A percentile compares a stretch with the other conserved stretches of the same genome.
These are phyloP conservation scores for Drosophila glabriapex DNA, from an alignment of 2,888 invertebrate genomes.

Conservation along the genomic window DNA sequence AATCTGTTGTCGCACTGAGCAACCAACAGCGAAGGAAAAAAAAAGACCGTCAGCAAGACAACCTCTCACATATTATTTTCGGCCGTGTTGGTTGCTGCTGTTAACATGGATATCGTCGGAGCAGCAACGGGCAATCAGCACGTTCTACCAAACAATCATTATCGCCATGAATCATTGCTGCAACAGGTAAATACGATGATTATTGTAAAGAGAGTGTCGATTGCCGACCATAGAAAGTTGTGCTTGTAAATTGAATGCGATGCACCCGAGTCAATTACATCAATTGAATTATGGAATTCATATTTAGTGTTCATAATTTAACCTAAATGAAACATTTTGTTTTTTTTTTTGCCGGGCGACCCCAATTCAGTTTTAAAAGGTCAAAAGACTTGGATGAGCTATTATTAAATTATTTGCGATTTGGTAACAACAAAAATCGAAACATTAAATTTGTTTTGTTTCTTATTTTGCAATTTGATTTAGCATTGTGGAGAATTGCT, in stretches of 20 bases:
- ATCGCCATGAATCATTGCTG: conserved; percentile 83
- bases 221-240: conserved; percentile 23
- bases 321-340: background rate
- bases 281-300: background rate
- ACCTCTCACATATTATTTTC: conserved; percentile 37
- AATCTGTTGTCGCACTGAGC: conserved; percentile 44
- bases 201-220: conserved; percentile 42
- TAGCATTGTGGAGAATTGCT: background rate
- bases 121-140: conserved; percentile 82
- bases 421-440: background rate
- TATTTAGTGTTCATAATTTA: background rate
- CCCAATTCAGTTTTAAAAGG: background rate
- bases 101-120: conserved; percentile 84
- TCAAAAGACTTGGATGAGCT: conserved; percentile 2
- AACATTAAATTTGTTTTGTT: too few relatives aligned
- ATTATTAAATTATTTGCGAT: background rate
- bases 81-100: conserved; percentile 27
- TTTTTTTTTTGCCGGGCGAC: background rate
- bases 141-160: conserved; percentile 85
- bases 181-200: conserved; percentile 82
- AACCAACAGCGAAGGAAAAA: conserved; percentile 22
- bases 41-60: conserved; percentile 19
- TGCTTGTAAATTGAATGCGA: conserved; percentile 18
- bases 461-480: background rate
- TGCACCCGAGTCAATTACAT: conserved; percentile 3